Base-by-base conservation (phyloP, 2,797 vertebrate genomes). In the Coregonus sp. region DNA sequence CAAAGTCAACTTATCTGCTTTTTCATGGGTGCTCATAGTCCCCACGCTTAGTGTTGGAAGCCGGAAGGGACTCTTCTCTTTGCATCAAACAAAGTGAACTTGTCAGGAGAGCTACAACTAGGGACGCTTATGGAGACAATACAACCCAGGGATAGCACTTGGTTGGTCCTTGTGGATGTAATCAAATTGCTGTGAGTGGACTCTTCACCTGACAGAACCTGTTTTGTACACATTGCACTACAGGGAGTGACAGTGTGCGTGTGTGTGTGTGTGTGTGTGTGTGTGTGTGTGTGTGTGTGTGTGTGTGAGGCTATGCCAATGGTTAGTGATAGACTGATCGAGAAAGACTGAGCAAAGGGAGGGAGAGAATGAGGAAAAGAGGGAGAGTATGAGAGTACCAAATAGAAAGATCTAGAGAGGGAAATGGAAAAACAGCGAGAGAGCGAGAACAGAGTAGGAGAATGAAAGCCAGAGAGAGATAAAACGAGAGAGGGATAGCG, bases 1-100 rank as follows among this genome's bases (percentile, higher is more conserved):
- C 81, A 81, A 78, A 88, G 85, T 81, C 84, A 83, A 90, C 78
- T 70, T 76, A 87, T 86, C 84, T 18, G 11, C 70, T 52, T 12
- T 56, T 25, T 2, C 29, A 54, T 12, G 25, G 5, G 25, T 61
- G n/a, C 40, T 20, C 40, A 4, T 4, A n/a, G 35, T 61, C 56
- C 69, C n/a, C 3, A n/a, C 20, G 5, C 40, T 14, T 70, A 84
- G 83, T 89, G 87, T 86, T 83, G 86, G 31, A 20, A 40, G 31
- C 7, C 52, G 65, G 79, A 51, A 84, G 70, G 56, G n/a, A 20
- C 1, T 47, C 9, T 47, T 47, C 40, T 47, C 40, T 47, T 12
- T 12, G 9, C 40, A 47, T 47, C 40, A 47, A 47, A 11, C 40
- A 47, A 47, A 47, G 40, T 47, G 9, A 47, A 47, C 40, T 47